Conservation (phyloP, 2,888 invertebrate species). For the Resseliella maxima region DNA sequence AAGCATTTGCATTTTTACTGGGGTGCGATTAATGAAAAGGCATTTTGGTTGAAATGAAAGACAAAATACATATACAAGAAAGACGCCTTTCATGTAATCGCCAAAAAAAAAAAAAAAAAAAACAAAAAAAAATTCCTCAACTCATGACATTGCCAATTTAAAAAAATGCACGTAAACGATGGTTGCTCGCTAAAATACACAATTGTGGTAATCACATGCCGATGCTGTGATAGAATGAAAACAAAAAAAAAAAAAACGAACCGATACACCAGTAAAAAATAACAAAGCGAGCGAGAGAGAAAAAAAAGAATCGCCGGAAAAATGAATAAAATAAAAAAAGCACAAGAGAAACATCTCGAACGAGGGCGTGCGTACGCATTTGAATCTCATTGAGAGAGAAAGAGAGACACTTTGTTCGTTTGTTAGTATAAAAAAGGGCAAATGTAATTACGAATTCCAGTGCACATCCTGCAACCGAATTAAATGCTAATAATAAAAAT, state of each 20-base stretch:
- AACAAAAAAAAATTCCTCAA: neutral
- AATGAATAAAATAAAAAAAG: slow-evolving; percentile 16
- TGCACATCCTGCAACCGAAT: slow-evolving; percentile 49
- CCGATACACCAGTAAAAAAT: neutral
- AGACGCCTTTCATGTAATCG: neutral
- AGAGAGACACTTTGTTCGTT: slow-evolving; percentile 15
- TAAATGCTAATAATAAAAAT: slow-evolving; percentile 53
- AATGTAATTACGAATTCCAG: slow-evolving; percentile 40
- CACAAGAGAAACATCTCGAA: neutral
- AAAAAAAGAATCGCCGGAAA: neutral
- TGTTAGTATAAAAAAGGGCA: neutral
- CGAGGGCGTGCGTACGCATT: neutral
- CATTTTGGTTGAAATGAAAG: too few species aligned
- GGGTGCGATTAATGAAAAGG: neutral
- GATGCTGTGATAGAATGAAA: neutral
- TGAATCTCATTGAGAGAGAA: neutral
- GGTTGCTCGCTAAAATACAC: neutral
- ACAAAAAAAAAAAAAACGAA: neutral
- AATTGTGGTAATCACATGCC: slow-evolving; percentile 46
- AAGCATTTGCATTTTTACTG: slow-evolving; percentile 12
- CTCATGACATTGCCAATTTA: slow-evolving; percentile 29
- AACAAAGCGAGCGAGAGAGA: neutral
- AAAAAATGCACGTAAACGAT: neutral
- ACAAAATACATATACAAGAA: too few species aligned
- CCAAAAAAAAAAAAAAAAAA: too few species aligned